Evolutionary conservation across 1,140 invertebrate genomes (phyloP).

Genomic region (Euura lappo): DNA sequence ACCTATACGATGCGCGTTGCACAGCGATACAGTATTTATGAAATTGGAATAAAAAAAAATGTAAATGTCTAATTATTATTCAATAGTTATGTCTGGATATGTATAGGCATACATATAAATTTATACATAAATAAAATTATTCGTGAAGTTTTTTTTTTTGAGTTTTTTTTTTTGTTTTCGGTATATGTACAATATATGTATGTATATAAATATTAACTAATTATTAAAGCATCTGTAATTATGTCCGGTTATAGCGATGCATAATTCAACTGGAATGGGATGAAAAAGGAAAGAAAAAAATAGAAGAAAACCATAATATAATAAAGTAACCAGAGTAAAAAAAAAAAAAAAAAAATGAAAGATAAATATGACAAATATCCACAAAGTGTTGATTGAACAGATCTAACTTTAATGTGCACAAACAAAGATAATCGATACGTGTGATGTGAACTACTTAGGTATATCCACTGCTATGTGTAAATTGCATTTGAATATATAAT

Average conservation of each 20-base stretch:
- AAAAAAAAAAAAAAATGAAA: neutral
- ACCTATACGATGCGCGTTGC: neutral
- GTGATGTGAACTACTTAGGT: neutral
- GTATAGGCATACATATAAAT: neutral
- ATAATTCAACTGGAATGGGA: no score
- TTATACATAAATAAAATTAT: neutral
- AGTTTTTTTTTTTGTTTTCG: neutral
- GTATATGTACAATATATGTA: neutral
- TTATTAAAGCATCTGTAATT: no score
- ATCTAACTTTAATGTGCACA: neutral
- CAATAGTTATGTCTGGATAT: constrained; percentile 10
- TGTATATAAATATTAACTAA: neutral
- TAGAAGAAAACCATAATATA: no score
- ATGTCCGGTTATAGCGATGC: no score
- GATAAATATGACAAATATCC: neutral
- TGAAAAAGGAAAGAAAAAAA: no score
- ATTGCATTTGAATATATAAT: constrained; percentile 25
- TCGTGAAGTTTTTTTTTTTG: neutral
- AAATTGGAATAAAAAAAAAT: constrained; percentile 20
- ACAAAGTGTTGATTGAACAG: neutral
- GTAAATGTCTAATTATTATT: constrained; percentile 39
- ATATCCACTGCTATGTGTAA: constrained; percentile 27
- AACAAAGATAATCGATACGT: neutral
- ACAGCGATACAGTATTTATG: constrained; percentile 19
- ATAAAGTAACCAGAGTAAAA: no score